Evolutionary conservation across 2,113 vertebrate genomes (phyloP).

Genomic region (Chloroceryle aenea): DNA sequence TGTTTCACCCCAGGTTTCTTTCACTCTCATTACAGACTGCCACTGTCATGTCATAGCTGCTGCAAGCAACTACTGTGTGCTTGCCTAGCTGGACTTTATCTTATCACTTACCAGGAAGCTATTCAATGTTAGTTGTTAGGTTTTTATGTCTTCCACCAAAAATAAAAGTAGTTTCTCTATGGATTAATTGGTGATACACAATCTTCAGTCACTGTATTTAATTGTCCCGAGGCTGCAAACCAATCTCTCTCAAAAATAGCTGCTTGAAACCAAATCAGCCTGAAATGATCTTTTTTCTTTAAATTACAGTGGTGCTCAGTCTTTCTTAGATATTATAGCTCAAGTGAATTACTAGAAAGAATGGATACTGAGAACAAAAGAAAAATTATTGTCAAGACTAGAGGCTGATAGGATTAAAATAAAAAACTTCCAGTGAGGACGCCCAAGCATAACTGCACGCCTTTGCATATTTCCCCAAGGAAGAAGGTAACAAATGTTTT

Average conservation of each 20-base stretch:
- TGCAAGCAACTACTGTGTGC: background rate
- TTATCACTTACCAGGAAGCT: background rate
- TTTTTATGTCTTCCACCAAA: slow-evolving; percentile 38
- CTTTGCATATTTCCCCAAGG: slow-evolving; percentile 79
- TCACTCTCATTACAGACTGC: background rate
- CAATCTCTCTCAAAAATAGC: slow-evolving; percentile 57
- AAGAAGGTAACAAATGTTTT: slow-evolving; percentile 72
- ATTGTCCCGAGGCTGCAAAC: slow-evolving; percentile 60
- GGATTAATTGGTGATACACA: slow-evolving; percentile 71
- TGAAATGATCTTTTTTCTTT: slow-evolving; percentile 62
- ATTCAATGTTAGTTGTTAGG: background rate
- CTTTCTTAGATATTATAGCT: slow-evolving; percentile 54
- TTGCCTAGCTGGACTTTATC: background rate
- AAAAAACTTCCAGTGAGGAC: slow-evolving; percentile 69
- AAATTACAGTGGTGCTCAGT: slow-evolving; percentile 51
- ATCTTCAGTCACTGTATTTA: slow-evolving; percentile 62
- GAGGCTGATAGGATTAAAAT: slow-evolving; percentile 76
- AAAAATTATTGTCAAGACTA: slow-evolving; percentile 76
- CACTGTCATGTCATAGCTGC: background rate
- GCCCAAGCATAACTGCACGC: slow-evolving; percentile 68
- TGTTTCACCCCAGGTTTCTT: background rate
- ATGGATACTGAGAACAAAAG: slow-evolving; percentile 73
- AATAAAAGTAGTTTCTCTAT: slow-evolving; percentile 37
- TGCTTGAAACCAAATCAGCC: slow-evolving; percentile 58
- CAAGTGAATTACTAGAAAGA: slow-evolving; percentile 76